Evolutionary conservation across 2,113 vertebrate species (phyloP), one percentile per base, ranked within the genome.

Genomic region (Neogale vison): DNA sequence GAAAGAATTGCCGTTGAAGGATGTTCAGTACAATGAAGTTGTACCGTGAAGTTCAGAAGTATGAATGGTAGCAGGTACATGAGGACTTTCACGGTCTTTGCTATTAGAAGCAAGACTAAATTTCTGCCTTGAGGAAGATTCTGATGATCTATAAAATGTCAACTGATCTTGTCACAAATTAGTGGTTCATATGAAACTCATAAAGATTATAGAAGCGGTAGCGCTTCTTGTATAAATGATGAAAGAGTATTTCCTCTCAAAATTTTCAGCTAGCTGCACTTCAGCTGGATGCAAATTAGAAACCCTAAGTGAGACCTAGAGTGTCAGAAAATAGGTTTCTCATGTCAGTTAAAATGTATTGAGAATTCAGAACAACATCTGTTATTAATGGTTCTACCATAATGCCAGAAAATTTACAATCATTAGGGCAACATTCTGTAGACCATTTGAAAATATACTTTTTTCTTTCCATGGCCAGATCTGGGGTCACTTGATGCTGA

Each of bases 151-250:
- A 92, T 92, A 90, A 98, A 97, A 84, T 95, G 92, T 92, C 95
- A 97, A 4, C 79, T 18, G 80, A 84, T 88, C 79, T 88, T 97
- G 96, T 92, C 92, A 95, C 86, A 97, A 97, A 97, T 96, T 89
- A 95, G 76, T 97, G 93, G 69, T 81, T 98, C 95, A 29, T 59
- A 90, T 76, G 92, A 96, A 86, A 95, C 82, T 92, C 92, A 89
- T 97, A 90, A 97, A 97, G 94, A 97, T 92, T 23, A 92, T 89
- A 74, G 42, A 97, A 95, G 20, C 26, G 82, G 77, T 36, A 83
- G 93, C 50, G 61, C 63, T 93, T 97, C 74, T 93, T 97, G 83
- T 39, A 95, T 83, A 97, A 97, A 96, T 90, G 96, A 96, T 97
- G 83, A 96, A 95, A 92, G 79, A 95, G 34, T 59, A 87, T 90